Evolutionary conservation across 1,140 invertebrate species (phyloP), one percentile per base, ranked within the genome.

Genomic region (Hylaeus volcanicus): DNA sequence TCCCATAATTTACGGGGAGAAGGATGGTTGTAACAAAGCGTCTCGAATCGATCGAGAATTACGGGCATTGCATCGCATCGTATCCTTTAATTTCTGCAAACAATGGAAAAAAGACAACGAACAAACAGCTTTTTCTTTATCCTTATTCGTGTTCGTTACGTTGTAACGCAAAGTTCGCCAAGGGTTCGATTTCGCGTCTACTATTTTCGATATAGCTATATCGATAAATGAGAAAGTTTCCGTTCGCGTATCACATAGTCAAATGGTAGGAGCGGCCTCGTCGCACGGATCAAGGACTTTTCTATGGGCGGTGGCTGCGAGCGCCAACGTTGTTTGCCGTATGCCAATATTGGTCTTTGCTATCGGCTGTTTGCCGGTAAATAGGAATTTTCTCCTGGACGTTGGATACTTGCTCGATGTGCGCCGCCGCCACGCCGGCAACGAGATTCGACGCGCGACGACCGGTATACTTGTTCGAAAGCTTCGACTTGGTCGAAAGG

Each of bases 331-430:
- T 86, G 86, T 86, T 86, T 86, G 63, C 79, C 58, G 61, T 12
- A 43, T 64, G 84, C 85, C 86, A 86, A 86, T 86, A 86, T 86
- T 86, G 85, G 72, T 72, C 71, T 79, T 83, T 26, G 80, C 84
- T 86, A 86, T 86, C 79, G 85, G 85, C 80, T 86, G 74, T 86
- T 86, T 86, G 75, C 75, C 73, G 79, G 85, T 86, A 86, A 86
- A 86, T 83, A 86, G 80, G 74, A 86, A 86, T 79, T 86, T 86
- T 86, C 75, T 76, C 48, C 53, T 63, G 65, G 43, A 63, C 37
- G 58, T 37, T n/a, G 79, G 79, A 74, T 82, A 86, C 64, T 86
- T 85, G 63, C 53, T 68, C 55, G 55, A 58, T 56, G 74, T 48
- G 73, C 70, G 73, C 53, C 82, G 65, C 26, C 14, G 70, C 61